Percentiles rank a stretch among this genome's conserved stretches.
Conservation (phyloP, 2,797 vertebrate genomes). For the Stomatorhinus walkeri region DNA sequence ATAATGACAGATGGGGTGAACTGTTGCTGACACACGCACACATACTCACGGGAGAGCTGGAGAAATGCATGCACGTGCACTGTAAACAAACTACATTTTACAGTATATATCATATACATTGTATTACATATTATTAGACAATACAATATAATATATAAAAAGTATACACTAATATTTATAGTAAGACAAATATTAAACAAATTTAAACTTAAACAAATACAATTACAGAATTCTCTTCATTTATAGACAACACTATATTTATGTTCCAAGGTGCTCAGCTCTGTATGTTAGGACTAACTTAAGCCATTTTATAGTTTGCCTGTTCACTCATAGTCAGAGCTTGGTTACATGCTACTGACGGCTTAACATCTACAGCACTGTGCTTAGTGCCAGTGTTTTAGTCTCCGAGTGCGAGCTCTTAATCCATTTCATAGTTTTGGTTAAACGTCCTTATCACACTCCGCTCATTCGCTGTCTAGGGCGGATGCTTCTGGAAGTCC, state of each 20-base stretch:
- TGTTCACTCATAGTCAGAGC: not conserved
- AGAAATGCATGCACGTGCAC: not conserved
- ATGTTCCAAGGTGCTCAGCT: not conserved
- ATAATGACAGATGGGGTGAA: constrained; percentile 15
- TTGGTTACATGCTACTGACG: not conserved
- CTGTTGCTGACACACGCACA: not conserved
- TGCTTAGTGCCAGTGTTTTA: not conserved
- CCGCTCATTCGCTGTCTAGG: not conserved
- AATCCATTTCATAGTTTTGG: not conserved
- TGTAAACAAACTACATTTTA: not conserved
- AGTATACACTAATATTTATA: not conserved
- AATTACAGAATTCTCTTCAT: not conserved
- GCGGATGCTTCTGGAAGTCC: not conserved
- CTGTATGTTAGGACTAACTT: not conserved
- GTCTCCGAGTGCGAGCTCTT: not conserved
- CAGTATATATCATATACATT: not conserved
- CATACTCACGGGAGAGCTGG: not conserved
- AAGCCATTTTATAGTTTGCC: not conserved
- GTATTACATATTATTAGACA: not conserved
- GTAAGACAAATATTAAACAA: not conserved
- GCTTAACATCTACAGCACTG: not conserved
- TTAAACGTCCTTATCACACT: not conserved
- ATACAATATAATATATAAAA: not conserved
- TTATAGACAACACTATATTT: not conserved
- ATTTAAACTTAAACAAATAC: not conserved